Conservation (phyloP, 2,113 vertebrate species). For the Anseranas semipalmata region DNA sequence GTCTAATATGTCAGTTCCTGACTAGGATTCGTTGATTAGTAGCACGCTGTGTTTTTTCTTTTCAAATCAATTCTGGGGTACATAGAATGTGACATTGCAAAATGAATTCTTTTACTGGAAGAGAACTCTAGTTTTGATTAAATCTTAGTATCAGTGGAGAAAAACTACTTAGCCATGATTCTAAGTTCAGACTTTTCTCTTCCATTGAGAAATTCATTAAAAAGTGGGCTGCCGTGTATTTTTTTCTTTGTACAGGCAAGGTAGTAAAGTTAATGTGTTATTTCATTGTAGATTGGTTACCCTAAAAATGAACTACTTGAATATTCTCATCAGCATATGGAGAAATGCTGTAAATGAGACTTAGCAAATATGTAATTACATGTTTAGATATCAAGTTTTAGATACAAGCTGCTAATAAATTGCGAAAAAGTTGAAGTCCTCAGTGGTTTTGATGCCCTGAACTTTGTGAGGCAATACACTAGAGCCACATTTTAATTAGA, state of each 20-base stretch:
- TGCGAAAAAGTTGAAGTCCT: background rate
- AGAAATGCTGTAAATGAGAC: background rate
- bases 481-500: background rate
- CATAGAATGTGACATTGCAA: background rate
- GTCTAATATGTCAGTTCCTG: background rate
- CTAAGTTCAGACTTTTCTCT: background rate
- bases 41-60: background rate
- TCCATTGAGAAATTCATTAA: background rate
- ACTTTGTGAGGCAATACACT: background rate
- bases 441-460: background rate
- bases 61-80: background rate
- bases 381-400: background rate
- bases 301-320: background rate
- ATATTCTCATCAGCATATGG: background rate
- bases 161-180: background rate
- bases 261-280: background rate
- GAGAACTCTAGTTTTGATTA: background rate
- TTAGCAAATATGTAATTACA: background rate
- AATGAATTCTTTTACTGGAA: background rate
- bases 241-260: background rate
- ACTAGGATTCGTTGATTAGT: background rate
- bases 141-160: background rate
- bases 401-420: background rate
- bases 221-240: background rate
- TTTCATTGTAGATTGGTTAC: background rate